Base-by-base conservation (phyloP, 2,888 invertebrate genomes). In the Fragum sueziense region DNA sequence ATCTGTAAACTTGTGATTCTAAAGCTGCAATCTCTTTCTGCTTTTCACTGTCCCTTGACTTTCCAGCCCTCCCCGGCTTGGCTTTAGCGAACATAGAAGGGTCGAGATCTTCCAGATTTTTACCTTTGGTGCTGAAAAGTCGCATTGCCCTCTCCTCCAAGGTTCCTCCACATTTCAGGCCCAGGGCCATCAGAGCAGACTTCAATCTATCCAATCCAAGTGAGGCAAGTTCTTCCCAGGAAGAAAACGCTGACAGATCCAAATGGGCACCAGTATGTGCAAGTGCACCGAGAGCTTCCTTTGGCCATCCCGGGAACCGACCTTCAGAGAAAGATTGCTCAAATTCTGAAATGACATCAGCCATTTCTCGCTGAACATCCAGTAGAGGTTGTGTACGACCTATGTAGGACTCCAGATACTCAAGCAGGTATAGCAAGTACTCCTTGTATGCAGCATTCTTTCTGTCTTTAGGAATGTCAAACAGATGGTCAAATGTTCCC, bases 101-200 rank as follows among this genome's bases (percentile, higher is more conserved):
- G 93, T 99, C 98, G 62, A 99, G 93, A 14, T 98, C 97, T 70
- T 96, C 97, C 91, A 98, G 96, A 57, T 92, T 92, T 87, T 94
- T 94, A 0, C 99, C 99, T 94, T 99, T 99, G 7, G 93, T 99
- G 80, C 96, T 96, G 92, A 98, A 99, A 82, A 99, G 94, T 83
- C 99, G 95, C 92, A 99, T 97, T 0, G 99, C 99, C 88, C 99
- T 95, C 94, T 99, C 99, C 94, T 99, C 98, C 70, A 99, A 94
- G 6, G 99, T 99, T 0, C 99, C 99, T 75, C 99, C 99, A 94
- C 99, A 99, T 93, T 99, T 99, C 0, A 99, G 94, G 0, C 98
- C 98, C 25, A 99, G 94, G 4, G 99, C 99, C 96, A 99, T 97
- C 20, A 99, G 94, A 0, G 99, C 99, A 0, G 98, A 98, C 93